Percentiles rank a stretch among this genome's conserved stretches.
phyloP scores from a whole-genome alignment of 2,888 invertebrate genomes.

The Leucozona laternaria region DNA sequence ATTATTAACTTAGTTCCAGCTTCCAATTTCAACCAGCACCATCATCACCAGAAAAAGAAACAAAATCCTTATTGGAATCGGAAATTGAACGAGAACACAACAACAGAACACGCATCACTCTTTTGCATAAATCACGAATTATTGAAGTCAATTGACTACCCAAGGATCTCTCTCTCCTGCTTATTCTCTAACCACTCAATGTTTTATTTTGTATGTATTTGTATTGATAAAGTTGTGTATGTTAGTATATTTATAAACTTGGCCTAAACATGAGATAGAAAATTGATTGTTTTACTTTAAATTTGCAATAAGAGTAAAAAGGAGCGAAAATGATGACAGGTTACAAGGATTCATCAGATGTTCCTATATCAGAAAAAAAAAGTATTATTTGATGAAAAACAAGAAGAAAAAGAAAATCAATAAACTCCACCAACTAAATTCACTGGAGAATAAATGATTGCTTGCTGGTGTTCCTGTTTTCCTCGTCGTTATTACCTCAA shows the following conservation, averaged over 20 bases:
- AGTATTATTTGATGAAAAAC: slow-evolving; percentile 14
- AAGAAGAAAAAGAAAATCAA: slow-evolving; percentile 57
- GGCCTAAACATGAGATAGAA: slow-evolving; percentile 19
- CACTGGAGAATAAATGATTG: slow-evolving; percentile 51
- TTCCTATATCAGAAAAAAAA: slow-evolving; percentile 7
- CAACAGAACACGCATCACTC: slow-evolving; percentile 55
- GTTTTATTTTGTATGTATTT: slow-evolving; percentile 2
- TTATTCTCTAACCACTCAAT: background rate
- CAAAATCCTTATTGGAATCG: slow-evolving; percentile 52
- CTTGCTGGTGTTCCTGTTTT: slow-evolving; percentile 35
- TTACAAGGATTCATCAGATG: slow-evolving; percentile 51
- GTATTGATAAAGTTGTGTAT: background rate
- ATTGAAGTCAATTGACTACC: slow-evolving; percentile 61
- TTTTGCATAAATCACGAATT: slow-evolving; percentile 69
- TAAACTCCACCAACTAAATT: slow-evolving; percentile 29
- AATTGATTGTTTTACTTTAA: slow-evolving; percentile 31
- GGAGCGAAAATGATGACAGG: slow-evolving; percentile 28
- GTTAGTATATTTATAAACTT: background rate
- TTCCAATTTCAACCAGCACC: background rate
- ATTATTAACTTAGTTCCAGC: slow-evolving; percentile 48
- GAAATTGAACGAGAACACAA: slow-evolving; percentile 27
- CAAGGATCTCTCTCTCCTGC: slow-evolving; percentile 41
- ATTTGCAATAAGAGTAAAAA: slow-evolving; percentile 21
- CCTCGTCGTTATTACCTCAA: slow-evolving; percentile 56
- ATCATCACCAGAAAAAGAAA: background rate